Base-by-base conservation (phyloP, 1,140 invertebrate genomes). In the Drosophila melanogaster region DNA sequence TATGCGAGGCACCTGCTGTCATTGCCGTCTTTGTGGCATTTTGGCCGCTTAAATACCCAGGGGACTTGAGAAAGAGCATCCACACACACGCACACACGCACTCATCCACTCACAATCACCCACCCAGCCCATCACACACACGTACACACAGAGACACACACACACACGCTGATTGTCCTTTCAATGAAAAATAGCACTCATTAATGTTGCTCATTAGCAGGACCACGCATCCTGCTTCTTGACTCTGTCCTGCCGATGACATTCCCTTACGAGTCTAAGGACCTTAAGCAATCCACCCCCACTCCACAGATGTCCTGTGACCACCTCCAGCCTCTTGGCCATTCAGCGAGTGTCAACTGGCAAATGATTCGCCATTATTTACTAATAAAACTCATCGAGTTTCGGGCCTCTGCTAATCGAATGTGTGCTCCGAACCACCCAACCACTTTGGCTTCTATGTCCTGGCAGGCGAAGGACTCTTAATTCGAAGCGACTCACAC, bases 361-460 rank as follows among this genome's bases (percentile, higher is more conserved):
- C 90, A 91, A 91, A 91, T 91, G 89, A 91, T 91, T 85, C 67
- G 81, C 90, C 90, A 91, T 91, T 91, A 91, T 91, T 91, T 85
- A 86, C 89, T 86, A 91, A 91, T 91, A 91, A 90, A 91, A 91
- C 89, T 89, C 89, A 90, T 90, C 80, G 77, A 85, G 70, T 90
- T 90, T 78, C 53, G 49, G 53, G 57, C 61, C 49, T 54, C 49
- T 65, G 72, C 78, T 87, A 86, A 85, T 87, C 81, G 83, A 85
- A 81, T 85, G 67, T 81, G 43, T 40, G 49, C 49, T 49, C 41
- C 12, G 24, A 19, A 7, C 17, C 26, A 50, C 38, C 50, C n/a
- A 24, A 4, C 19, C 19, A 12, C 35, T 40, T 43, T 6, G n/a
- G 1, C 44, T 30, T 30, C 30, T 30, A 33, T 56, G 33, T 50